These are phyloP conservation scores for Oncorhynchus masou DNA, from an alignment of 2,113 vertebrate genomes.

Conservation along the genomic window DNA sequence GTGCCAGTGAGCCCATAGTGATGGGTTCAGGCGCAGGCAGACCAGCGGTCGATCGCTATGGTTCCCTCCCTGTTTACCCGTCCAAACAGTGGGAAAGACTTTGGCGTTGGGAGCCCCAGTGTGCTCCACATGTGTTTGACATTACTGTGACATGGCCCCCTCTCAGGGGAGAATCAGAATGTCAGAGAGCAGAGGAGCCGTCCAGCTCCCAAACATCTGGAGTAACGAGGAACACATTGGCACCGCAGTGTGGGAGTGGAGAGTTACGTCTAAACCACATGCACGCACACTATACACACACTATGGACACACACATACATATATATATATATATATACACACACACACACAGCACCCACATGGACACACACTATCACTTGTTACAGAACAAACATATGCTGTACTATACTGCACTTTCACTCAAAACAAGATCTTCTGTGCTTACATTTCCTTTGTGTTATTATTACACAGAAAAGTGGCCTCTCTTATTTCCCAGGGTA, in stretches of 20 bases:
- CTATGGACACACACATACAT: constrained; percentile 31
- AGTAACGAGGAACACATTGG: constrained; percentile 74
- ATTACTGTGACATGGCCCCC: constrained; percentile 79
- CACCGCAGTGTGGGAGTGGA: constrained; percentile 72
- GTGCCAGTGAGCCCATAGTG: constrained; percentile 10
- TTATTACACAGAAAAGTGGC: neutral
- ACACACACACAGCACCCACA: neutral
- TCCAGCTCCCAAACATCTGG: constrained; percentile 79
- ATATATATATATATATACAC: neutral
- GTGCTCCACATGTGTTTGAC: constrained; percentile 79
- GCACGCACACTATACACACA: neutral
- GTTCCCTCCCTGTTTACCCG: constrained; percentile 52
- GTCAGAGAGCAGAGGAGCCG: constrained; percentile 67
- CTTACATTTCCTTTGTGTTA: neutral
- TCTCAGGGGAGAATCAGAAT: constrained; percentile 75
- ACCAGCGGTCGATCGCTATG: constrained; percentile 36
- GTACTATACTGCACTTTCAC: neutral
- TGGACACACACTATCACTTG: neutral
- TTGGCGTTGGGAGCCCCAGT: constrained; percentile 32
- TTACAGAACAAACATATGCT: neutral
- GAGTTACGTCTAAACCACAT: constrained; percentile 62
- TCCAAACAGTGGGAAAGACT: constrained; percentile 44
- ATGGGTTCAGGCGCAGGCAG: neutral
- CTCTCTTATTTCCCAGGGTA: neutral
- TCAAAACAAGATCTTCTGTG: neutral